phyloP scores from a whole-genome alignment of 2,113 vertebrate species.

The Athene noctua region DNA sequence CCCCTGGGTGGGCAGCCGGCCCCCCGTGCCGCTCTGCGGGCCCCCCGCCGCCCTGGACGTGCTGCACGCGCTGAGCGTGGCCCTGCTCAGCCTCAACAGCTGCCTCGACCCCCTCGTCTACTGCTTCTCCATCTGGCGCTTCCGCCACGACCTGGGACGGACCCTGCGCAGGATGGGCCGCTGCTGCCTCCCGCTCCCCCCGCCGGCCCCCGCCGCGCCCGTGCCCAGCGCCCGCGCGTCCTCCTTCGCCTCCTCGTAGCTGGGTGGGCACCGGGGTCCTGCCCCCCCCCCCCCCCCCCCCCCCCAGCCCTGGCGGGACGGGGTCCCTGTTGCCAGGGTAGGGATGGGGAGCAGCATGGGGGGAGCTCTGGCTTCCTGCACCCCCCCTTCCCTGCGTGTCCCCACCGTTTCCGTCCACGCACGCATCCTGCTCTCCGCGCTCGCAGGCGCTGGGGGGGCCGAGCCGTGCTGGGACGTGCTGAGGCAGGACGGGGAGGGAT shows the following conservation, averaged over 20 bases:
- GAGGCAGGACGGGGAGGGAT: not conserved
- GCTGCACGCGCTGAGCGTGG: conserved; percentile 58
- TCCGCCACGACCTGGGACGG: conserved; percentile 34
- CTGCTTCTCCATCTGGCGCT: conserved; percentile 61
- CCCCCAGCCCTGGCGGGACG: fast-evolving
- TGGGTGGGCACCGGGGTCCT: fast-evolving
- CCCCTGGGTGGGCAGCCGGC: conserved; percentile 49
- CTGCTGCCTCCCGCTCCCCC: not conserved
- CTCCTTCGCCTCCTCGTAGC: conserved; percentile 48
- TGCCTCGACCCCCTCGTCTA: conserved; percentile 68
- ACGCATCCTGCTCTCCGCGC: not conserved
- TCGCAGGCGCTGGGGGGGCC: not conserved
- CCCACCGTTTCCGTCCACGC: too few species aligned
- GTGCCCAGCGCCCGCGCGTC: not conserved
- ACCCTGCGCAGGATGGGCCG: not conserved
- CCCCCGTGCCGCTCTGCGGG: not conserved
- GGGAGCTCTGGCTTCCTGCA: not conserved
- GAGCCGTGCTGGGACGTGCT: not conserved
- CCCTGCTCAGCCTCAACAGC: conserved; percentile 70
- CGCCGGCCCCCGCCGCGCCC: fast-evolving
- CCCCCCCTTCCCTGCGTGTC: not conserved
- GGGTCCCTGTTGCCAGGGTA: not conserved
- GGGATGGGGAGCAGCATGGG: not conserved
- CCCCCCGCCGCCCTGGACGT: not conserved
- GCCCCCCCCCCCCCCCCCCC: too few species aligned